These are phyloP conservation scores for Paramuricea clavata DNA, from an alignment of 92 coral and sea anemone genomes.

Conservation along the genomic window DNA sequence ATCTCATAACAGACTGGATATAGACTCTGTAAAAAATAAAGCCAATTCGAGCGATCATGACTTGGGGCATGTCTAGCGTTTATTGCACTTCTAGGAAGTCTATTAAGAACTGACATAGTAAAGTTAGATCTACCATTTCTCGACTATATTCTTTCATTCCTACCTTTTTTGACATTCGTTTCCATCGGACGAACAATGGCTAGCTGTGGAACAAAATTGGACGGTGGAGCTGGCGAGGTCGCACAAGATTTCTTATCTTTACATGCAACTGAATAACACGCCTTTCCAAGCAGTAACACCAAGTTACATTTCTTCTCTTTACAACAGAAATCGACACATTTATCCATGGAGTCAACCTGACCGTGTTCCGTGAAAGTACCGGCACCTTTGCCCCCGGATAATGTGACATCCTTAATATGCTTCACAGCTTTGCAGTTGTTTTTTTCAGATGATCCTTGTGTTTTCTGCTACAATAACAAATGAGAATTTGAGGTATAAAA, in stretches of 20 bases:
- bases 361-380: conserved; percentile 95
- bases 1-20: no score
- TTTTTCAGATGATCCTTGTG: conserved; percentile 31
- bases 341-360: conserved; percentile 86
- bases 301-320: conserved; percentile 82
- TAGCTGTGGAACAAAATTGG: conserved; percentile 86
- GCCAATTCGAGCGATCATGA: no score
- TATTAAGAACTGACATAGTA: no score
- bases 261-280: conserved; percentile 94
- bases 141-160: neutral
- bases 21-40: no score
- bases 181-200: conserved; percentile 86
- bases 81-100: no score
- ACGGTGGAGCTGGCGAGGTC: conserved; percentile 96
- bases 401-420: conserved; percentile 85
- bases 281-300: conserved; percentile 92
- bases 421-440: conserved; percentile 77
- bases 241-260: conserved; percentile 89
- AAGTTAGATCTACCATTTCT: no score
- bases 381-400: conserved; percentile 93
- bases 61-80: no score
- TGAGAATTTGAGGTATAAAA: no score
- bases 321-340: conserved; percentile 82
- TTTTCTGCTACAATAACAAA: neutral
- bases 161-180: conserved; percentile 68